Percentiles rank a stretch among this genome's conserved stretches.
phyloP scores from a whole-genome alignment of 2,888 invertebrate species.

The Caenorhabditis japonica region DNA sequence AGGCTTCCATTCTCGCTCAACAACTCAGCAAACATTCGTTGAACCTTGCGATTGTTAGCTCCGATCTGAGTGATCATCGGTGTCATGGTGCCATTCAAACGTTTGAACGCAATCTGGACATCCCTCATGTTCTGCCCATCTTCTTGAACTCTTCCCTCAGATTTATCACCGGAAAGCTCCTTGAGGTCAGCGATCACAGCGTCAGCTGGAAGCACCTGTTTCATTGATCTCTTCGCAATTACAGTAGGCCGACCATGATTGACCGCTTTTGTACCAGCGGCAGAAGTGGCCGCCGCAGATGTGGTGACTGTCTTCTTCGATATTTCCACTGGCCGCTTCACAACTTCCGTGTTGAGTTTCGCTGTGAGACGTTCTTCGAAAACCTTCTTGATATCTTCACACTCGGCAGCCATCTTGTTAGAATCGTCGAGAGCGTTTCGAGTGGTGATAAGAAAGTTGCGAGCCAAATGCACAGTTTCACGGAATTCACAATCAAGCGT shows the following conservation, averaged over 20 bases:
- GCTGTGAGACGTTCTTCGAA: not conserved
- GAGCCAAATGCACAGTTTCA: slow-evolving; percentile 31
- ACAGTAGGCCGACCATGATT: slow-evolving; percentile 31
- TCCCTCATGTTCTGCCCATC: slow-evolving; percentile 22
- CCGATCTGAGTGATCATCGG: slow-evolving; percentile 24
- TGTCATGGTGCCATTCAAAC: slow-evolving; percentile 12
- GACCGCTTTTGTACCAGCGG: not conserved
- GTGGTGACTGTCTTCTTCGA: slow-evolving; percentile 11
- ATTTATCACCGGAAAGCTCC: not conserved
- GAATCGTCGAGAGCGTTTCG: slow-evolving; percentile 11
- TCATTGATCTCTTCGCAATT: slow-evolving; percentile 42
- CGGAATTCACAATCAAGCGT: slow-evolving; percentile 42
- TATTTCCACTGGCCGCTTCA: slow-evolving; percentile 3
- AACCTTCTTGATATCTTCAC: slow-evolving; percentile 12
- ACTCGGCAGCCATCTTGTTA: slow-evolving; percentile 16
- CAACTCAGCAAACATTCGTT: slow-evolving; percentile 2
- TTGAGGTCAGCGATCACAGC: not conserved
- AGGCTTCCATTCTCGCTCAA: slow-evolving; percentile 18
- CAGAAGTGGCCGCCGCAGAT: slow-evolving; percentile 38
- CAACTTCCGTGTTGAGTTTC: not conserved
- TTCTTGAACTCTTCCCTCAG: not conserved
- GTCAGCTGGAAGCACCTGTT: slow-evolving; percentile 5
- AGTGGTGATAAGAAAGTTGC: slow-evolving; percentile 9
- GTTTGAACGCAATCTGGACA: slow-evolving; percentile 22
- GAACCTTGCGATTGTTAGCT: slow-evolving; percentile 10